Evolutionary conservation across 2,797 vertebrate genomes (phyloP), one percentile per base, ranked within the genome.

Genomic region (Chromis chromis): DNA sequence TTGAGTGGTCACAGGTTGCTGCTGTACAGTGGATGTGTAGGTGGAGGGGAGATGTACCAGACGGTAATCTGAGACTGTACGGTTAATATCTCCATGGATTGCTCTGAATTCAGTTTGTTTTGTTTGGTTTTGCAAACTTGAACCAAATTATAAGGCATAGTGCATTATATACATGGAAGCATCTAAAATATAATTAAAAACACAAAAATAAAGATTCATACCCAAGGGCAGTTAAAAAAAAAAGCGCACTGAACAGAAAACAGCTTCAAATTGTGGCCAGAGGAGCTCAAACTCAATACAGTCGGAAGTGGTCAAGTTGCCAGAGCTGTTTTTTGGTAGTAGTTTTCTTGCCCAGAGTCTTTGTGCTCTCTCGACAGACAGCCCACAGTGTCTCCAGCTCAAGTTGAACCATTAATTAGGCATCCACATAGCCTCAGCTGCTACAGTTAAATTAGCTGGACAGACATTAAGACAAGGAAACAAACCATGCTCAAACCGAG

Each of bases 401-500:
- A n/a, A 60, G 24, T 24, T 19, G 1, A 62, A 24, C 70, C 63
- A 66, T 82, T 78, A 84, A 82, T 82, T 80, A 82, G 70, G 44
- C 56, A 44, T 65, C 61, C 46, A 24, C 71, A 64, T 61, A 52
- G 70, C 70, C 64, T 83, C 72, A 27, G 69, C 79, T 63, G 74
- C 76, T 76, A 42, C 48, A 39, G 44, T 83, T 64, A 76, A 81
- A 86, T 82, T 76, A 81, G 64, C 82, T 74, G 84, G 84, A 76
- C 63, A 12, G 57, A 69, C 78, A 78, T 81, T 58, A 83, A 80
- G 81, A 84, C 48, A 22, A 66, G 77, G 53, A 74, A 70, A 60
- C 67, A 75, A 86, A 78, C 58, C 25, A 22, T 24, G 46, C 16
- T 79, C 33, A 5, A 64, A 69, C 55, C 57, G 27, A 36, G 28